phyloP scores from a whole-genome alignment of 2,797 vertebrate genomes.

The Helarctos malayanus region DNA sequence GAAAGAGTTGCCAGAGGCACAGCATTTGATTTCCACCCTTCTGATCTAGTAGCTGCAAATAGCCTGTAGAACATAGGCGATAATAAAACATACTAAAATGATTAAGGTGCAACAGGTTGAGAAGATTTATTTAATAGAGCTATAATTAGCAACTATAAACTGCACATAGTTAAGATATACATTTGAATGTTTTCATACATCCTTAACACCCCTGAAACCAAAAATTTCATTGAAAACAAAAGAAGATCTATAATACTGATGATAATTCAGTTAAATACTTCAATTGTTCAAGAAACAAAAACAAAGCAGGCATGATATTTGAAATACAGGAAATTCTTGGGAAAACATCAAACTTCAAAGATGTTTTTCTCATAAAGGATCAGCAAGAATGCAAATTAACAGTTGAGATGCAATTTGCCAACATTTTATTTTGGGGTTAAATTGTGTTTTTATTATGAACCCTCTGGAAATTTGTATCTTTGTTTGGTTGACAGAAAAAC shows the following conservation, averaged over 20 bases:
- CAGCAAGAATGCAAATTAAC: not conserved
- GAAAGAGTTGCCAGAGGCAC: not conserved
- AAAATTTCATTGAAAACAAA: not conserved
- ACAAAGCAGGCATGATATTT: not conserved
- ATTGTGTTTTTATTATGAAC: not conserved
- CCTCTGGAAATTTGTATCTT: not conserved
- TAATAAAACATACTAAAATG: not conserved
- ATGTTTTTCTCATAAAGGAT: not conserved
- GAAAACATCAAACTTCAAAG: not conserved
- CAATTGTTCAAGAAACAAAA: not conserved
- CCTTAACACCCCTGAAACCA: not conserved
- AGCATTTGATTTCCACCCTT: not conserved
- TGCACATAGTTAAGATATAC: not conserved
- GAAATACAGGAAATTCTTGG: not conserved
- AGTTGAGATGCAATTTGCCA: not conserved
- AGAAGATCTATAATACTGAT: not conserved
- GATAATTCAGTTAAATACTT: not conserved
- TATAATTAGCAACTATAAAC: not conserved
- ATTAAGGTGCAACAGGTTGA: not conserved
- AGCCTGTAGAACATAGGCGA: not conserved
- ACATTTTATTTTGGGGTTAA: not conserved
- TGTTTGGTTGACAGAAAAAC: not conserved
- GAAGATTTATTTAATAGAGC: not conserved
- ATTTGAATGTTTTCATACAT: not conserved
- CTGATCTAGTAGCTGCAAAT: not conserved